Conservation (phyloP, 2,797 vertebrate genomes). For the Enteromius trimaculatus region DNA sequence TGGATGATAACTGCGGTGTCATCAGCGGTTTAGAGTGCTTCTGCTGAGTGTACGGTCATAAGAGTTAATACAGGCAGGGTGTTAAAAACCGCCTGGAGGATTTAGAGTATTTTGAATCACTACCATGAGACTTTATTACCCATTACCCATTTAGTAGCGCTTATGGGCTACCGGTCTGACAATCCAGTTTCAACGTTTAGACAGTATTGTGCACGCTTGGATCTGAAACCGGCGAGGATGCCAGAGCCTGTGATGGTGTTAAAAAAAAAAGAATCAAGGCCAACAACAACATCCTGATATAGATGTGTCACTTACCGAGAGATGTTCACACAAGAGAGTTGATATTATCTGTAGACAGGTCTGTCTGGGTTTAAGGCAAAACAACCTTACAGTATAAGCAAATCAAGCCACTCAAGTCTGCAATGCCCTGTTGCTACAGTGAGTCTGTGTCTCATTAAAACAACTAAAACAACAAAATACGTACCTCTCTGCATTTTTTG, state of each 20-base stretch:
- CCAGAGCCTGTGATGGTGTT: neutral
- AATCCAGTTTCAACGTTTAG: constrained; percentile 8
- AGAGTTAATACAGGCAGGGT: constrained; percentile 25
- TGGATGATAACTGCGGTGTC: constrained; percentile 7
- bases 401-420: neutral
- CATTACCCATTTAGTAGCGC: constrained; percentile 23
- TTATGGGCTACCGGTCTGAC: constrained; percentile 15
- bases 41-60: constrained; percentile 14
- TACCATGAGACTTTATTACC: constrained; percentile 36
- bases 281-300: constrained; percentile 31
- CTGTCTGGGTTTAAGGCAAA: neutral
- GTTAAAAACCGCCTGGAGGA: constrained; percentile 28
- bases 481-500: too few relatives aligned
- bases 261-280: neutral
- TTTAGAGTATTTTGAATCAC: constrained; percentile 14
- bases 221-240: neutral
- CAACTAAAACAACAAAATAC: too few relatives aligned
- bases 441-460: constrained; percentile 5
- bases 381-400: neutral
- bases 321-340: constrained; percentile 18
- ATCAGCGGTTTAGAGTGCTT: neutral
- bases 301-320: constrained; percentile 31
- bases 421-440: neutral
- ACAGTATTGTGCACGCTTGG: neutral
- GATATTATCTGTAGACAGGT: neutral